Conservation (phyloP, 1,140 invertebrate species). For the Procambarus virginalis region DNA sequence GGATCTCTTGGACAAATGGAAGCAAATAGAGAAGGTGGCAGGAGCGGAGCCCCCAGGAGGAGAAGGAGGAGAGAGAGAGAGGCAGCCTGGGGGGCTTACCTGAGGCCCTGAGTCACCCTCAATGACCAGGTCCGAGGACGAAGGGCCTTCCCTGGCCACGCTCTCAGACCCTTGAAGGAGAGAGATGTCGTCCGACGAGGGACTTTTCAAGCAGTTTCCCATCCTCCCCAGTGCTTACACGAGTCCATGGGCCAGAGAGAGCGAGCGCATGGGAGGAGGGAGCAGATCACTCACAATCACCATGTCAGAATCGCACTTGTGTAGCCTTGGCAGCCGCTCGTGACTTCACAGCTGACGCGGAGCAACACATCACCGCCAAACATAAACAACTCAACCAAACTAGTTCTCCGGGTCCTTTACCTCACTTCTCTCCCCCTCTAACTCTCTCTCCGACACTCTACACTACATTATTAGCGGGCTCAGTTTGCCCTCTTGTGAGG, state of each 20-base stretch:
- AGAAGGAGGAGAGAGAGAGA: too few species aligned
- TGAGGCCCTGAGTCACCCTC: background rate
- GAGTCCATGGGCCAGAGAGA: too few species aligned
- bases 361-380: background rate
- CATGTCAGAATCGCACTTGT: background rate
- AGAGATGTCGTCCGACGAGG: constrained; percentile 7
- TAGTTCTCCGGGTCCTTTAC: too few species aligned
- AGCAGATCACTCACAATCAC: background rate
- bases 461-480: too few species aligned
- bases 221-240: background rate
- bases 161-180: background rate
- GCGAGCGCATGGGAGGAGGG: background rate
- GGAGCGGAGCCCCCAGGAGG: too few species aligned
- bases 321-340: background rate
- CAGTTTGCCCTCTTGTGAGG: too few species aligned
- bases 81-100: background rate
- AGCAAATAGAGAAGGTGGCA: too few species aligned
- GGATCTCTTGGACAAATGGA: too few species aligned
- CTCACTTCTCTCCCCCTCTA: too few species aligned
- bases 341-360: constrained; percentile 18
- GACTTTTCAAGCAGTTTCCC: constrained; percentile 18
- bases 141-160: background rate
- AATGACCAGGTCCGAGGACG: background rate
- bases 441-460: too few species aligned
- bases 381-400: constrained; percentile 6